A percentile compares a stretch with the other conserved stretches of the same genome.
Evolutionary conservation across 37 sponge, comb jelly and placozoan genomes (phyloP).

Genomic region (Haliclona indistincta): DNA sequence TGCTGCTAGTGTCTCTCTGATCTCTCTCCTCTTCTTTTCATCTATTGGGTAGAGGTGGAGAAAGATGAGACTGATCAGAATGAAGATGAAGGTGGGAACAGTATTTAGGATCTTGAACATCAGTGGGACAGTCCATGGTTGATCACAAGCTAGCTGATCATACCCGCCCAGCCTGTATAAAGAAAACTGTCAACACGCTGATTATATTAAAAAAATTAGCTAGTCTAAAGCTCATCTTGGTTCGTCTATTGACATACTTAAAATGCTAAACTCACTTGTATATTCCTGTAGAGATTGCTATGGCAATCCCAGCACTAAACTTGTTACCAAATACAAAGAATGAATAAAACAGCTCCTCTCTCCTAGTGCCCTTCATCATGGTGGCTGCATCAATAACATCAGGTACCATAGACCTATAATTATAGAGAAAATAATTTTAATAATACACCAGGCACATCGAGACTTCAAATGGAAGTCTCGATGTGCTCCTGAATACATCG

Average conservation of each 20-base stretch:
- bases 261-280: too few relatives aligned
- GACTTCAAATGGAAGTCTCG: too few relatives aligned
- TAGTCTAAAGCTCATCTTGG: too few relatives aligned
- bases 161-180: conserved; percentile 65
- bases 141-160: conserved; percentile 61
- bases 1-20: conserved; percentile 19
- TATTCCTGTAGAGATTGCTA: conserved; percentile 80
- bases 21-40: conserved; percentile 47
- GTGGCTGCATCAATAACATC: conserved; percentile 83
- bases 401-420: conserved; percentile 89
- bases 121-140: conserved; percentile 57
- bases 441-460: too few relatives aligned
- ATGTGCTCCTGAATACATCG: too few relatives aligned
- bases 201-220: too few relatives aligned
- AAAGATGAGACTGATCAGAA: conserved; percentile 56
- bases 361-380: conserved; percentile 46
- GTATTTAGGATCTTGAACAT: conserved; percentile 65
- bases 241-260: too few relatives aligned
- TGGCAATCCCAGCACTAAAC: conserved; percentile 79
- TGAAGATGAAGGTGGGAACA: conserved; percentile 63
- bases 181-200: too few relatives aligned
- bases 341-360: conserved; percentile 88
- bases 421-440: background rate
- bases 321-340: conserved; percentile 91
- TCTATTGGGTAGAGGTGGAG: conserved; percentile 71